Conservation (phyloP, 2,113 vertebrate genomes). For the Rhinogobius similis region DNA sequence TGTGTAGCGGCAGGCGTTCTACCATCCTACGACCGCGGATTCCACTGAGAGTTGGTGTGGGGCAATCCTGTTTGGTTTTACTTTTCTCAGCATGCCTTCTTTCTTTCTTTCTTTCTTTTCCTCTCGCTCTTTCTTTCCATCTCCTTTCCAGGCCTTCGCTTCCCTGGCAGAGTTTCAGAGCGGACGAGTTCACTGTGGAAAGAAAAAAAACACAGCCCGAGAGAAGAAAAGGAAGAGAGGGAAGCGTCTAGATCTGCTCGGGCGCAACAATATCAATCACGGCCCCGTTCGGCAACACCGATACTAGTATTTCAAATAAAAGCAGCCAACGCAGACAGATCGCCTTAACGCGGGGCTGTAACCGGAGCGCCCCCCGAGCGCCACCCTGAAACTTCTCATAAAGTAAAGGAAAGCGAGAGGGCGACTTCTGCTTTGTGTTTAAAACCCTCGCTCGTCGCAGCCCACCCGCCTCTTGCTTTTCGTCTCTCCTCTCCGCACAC, state of each 20-base stretch:
- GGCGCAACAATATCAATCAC: constrained; percentile 71
- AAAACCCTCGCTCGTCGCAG: neutral
- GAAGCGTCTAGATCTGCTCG: constrained; percentile 60
- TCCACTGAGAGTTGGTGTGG: neutral
- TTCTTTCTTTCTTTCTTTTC: neutral
- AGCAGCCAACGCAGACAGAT: constrained; percentile 71
- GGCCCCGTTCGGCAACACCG: constrained; percentile 82
- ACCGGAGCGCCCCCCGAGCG: constrained; percentile 60
- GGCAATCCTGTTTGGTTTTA: constrained; percentile 31
- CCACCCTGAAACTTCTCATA: constrained; percentile 62
- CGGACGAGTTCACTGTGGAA: constrained; percentile 49
- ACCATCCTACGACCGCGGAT: constrained; percentile 1
- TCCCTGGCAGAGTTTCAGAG: constrained; percentile 37
- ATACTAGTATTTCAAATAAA: constrained; percentile 80
- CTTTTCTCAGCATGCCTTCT: constrained; percentile 51
- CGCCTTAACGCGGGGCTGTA: constrained; percentile 71
- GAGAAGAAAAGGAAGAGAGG: constrained; percentile 35
- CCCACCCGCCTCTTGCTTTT: neutral
- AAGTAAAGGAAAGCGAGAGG: constrained; percentile 52
- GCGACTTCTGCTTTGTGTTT: constrained; percentile 44
- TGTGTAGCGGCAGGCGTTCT: neutral
- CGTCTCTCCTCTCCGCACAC: constrained; percentile 7
- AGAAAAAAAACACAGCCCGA: constrained; percentile 1
- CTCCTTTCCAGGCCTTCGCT: constrained; percentile 19
- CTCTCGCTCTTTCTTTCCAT: neutral